Evolutionary conservation across 2,113 vertebrate species (phyloP).

Genomic region (Synodontis membranacea): DNA sequence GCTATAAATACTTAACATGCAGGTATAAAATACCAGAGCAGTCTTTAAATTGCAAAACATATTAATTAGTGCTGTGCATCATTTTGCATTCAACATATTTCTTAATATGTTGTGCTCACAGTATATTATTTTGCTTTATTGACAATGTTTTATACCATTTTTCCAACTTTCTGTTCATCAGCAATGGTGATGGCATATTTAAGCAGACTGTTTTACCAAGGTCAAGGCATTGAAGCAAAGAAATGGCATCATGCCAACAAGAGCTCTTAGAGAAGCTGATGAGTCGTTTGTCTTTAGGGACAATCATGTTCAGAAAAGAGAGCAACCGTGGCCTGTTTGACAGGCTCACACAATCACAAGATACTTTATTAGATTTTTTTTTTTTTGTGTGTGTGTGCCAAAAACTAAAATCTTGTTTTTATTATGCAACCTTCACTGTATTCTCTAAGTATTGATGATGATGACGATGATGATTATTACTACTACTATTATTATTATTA

Average conservation of each 20-base stretch:
- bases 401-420: slow-evolving; percentile 65
- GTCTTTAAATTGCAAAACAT: background rate
- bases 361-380: slow-evolving; percentile 61
- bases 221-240: slow-evolving; percentile 35
- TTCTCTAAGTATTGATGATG: slow-evolving; percentile 49
- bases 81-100: slow-evolving; percentile 17
- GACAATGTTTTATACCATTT: slow-evolving; percentile 5
- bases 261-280: slow-evolving; percentile 19
- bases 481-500: slow-evolving; percentile 66
- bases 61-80: background rate
- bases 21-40: slow-evolving; percentile 21
- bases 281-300: slow-evolving; percentile 69
- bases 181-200: background rate
- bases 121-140: slow-evolving; percentile 43
- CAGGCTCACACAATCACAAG: slow-evolving; percentile 69
- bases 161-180: slow-evolving; percentile 19
- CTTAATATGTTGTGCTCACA: slow-evolving; percentile 35
- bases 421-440: slow-evolving; percentile 74
- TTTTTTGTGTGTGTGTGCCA: slow-evolving; percentile 64
- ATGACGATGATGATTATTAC: no score
- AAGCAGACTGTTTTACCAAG: slow-evolving; percentile 20
- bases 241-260: slow-evolving; percentile 8
- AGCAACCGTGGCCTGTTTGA: slow-evolving; percentile 62
- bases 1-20: background rate
- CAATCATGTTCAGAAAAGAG: slow-evolving; percentile 75